Base-by-base conservation (phyloP, 2,797 vertebrate genomes). In the Trichosurus vulpecula region DNA sequence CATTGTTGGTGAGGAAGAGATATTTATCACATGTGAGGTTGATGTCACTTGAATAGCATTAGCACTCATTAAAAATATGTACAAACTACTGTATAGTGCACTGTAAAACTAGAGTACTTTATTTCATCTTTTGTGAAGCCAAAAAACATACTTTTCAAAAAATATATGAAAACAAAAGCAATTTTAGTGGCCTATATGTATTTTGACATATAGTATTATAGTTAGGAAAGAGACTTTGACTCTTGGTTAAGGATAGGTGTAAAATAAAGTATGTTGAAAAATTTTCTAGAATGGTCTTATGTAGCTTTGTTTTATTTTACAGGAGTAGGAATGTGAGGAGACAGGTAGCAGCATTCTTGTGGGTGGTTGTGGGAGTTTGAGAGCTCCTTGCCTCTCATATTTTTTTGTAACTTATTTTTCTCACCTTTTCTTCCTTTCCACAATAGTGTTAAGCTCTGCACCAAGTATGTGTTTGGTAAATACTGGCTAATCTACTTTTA, bases 1-100 rank as follows among this genome's bases (percentile, higher is more conserved):
- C 31, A 57, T 92, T 96, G 22, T 93, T 94, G 0, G 0, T 94
- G n/a, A 92, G 92, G 53, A 97, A 94, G 95, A 53, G 0, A 25
- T 54, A 91, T 74, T 35, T 89, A 58, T n/a, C 0, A 52, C 90
- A 2, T 93, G 35, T 61, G 66, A 52, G 94, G 93, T 66, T 94
- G 91, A n/a, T 93, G 22, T 25, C 41, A 87, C 22, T 87, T 92
- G 93, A 93, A 22, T 2, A 91, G 81, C 3, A 66, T 93, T 92
- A 54, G 31, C 41, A 6, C 22, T 47, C 74, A 27, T 87, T 87
- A 87, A 87, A 87, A 47, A 87, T 27, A 27, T 87, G 41, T 51
- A 10, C 3, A 81, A 8, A 51, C 41, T 27, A 87, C 74, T 47
- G 22, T 87, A n/a, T 47, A 74, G 61, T 74, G 6, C 31, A n/a